Evolutionary conservation across 2,888 invertebrate species (phyloP), one percentile per base, ranked within the genome.

Genomic region (Diadegma fenestrale): DNA sequence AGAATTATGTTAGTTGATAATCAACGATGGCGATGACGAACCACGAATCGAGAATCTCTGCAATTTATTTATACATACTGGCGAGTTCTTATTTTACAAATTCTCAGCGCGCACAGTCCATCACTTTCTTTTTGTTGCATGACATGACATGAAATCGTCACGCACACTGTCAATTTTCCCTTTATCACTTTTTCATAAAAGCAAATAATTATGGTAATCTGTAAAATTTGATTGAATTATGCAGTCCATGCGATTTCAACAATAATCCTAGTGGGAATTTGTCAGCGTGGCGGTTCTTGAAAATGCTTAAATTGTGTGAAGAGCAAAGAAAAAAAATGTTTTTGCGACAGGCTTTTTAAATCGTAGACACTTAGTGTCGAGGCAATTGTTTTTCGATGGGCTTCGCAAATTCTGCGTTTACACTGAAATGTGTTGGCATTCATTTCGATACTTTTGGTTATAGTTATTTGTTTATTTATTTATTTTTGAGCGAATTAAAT

Each of bases 401-500:
- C 77, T 85, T 82, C 72, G 79, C 82, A 33, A 75, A 75, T 75
- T 78, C 33, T 79, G 64, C 82, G 66, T 78, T 78, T 22, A 58
- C 58, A 58, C 30, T 73, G 43, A 37, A 66, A 69, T 77, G 22
- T 19, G 17, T 61, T 45, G 30, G 41, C n/a, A 43, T 22, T 54
- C 26, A 58, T 58, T 58, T 58, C 8, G 12, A 58, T 58, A 26
- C 14, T 58, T 58, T 14, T 58, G 5, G 14, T 58, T 5, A 26
- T 14, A 58, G 26, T 14, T 26, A 22, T 58, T 58, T 26, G 14
- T 58, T n/a, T 4, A 58, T 58, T 58, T 26, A 58, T 14, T 58
- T 1, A 2, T 58, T 26, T 58, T 58, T 2, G 14, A 58, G 58
- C 14, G 26, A 26, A 14, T 26, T 14, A 14, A 58, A 26, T 58